Base-by-base conservation (phyloP, 2,797 vertebrate species). In the Hippoglossus hippoglossus region DNA sequence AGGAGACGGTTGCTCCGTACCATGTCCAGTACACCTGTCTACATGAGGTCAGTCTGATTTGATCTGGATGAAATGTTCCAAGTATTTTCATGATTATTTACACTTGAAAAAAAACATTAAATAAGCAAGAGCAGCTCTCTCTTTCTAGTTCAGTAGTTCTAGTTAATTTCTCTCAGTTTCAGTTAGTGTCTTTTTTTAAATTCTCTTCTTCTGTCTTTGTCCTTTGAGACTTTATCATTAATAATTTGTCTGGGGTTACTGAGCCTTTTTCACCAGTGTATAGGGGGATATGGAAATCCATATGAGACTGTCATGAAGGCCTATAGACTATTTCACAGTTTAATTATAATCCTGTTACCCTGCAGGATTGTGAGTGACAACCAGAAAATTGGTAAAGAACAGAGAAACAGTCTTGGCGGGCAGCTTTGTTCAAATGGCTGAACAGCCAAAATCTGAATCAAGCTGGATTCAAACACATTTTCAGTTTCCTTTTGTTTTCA, bases 1-100 rank as follows among this genome's bases (percentile, higher is more conserved):
- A 99, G 78, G 98, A 99, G 92, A 99, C 98, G 2, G 97, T 99
- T 79, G 96, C 97, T n/a, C 97, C 98, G 0, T 99, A 99, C 84
- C 97, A 98, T 0, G 96, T 99, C 8, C 98, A 99, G 85, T 99
- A 99, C 82, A 99, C 98, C 39, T 99, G 98, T 81, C 93, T 99
- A 28, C 98, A 99, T 0, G 98, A 99, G 96, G 98, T 98, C 66
- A 83, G 90, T 84, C 68, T 62, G 46, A 68, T 16, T 2, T 2
- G 11, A 51, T 59, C 58, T 62, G 15, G 15, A 62, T 18, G 31
- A 63, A 70, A 55, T 51, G 16, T 58, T 56, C 10, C 12, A 13
- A 67, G 63, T 26, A 10, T 22, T 22, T 53, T 61, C 26, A 5
- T 28, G 24, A 70, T 73, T 72, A 65, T 66, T 69, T 71, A 5